Evolutionary conservation across 2,888 invertebrate genomes (phyloP).

Genomic region (Malthinus seriepunctatus): DNA sequence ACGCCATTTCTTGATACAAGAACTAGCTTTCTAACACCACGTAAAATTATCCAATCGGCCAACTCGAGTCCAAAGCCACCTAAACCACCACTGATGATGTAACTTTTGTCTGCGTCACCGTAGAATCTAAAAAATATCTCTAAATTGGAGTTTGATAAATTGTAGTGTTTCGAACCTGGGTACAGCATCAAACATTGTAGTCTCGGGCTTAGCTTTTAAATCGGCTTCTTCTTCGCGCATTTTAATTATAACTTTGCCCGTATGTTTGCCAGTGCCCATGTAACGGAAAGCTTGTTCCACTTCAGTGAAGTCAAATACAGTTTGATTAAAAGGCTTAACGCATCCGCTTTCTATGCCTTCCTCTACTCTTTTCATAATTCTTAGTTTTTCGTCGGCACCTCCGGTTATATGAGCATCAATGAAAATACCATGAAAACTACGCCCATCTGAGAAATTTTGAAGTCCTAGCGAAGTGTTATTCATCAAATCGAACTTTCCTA

Average conservation of each 20-base stretch:
- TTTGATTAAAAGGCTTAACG: slow-evolving; percentile 69
- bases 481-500: slow-evolving; percentile 82
- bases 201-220: slow-evolving; percentile 45
- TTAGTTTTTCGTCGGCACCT: slow-evolving; percentile 54
- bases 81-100: slow-evolving; percentile 77
- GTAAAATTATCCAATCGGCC: slow-evolving; percentile 80
- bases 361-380: slow-evolving; percentile 52
- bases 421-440: slow-evolving; percentile 77
- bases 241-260: slow-evolving; percentile 69
- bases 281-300: slow-evolving; percentile 73
- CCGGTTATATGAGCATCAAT: slow-evolving; percentile 67
- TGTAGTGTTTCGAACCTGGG: slow-evolving; percentile 29
- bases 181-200: slow-evolving; percentile 27
- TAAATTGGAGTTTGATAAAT: no score
- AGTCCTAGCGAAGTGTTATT: slow-evolving; percentile 67
- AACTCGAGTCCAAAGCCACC: slow-evolving; percentile 93
- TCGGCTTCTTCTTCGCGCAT: slow-evolving; percentile 47
- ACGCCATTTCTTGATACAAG: slow-evolving; percentile 82
- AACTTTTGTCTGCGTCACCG: slow-evolving; percentile 58
- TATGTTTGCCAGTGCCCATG: slow-evolving; percentile 74
- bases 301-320: slow-evolving; percentile 66
- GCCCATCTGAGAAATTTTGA: slow-evolving; percentile 71
- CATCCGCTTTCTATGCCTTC: slow-evolving; percentile 65
- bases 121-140: slow-evolving; percentile 54
- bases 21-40: slow-evolving; percentile 79